Evolutionary conservation across 1,140 invertebrate species (phyloP).

Genomic region (Aphidius gifuensis): DNA sequence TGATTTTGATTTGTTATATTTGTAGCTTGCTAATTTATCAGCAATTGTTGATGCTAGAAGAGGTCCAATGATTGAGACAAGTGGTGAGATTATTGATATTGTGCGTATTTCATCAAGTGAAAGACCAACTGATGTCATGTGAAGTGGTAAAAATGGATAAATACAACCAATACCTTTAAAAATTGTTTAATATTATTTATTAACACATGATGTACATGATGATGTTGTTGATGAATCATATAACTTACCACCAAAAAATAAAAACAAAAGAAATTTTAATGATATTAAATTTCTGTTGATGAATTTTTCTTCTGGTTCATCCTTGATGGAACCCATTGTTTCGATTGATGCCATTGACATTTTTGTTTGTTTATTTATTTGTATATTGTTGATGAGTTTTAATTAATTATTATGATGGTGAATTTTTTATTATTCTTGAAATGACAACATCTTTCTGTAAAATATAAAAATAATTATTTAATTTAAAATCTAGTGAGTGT

Average conservation of each 20-base stretch:
- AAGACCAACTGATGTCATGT: constrained; percentile 69
- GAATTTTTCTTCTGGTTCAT: constrained; percentile 34
- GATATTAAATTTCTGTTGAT: constrained; percentile 54
- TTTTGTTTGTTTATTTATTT: constrained; percentile 11
- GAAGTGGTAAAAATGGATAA: constrained; percentile 71
- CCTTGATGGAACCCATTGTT: constrained; percentile 36
- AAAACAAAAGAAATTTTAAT: constrained; percentile 56
- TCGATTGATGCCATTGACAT: constrained; percentile 37
- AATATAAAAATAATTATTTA: constrained; percentile 8
- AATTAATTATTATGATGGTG: not conserved
- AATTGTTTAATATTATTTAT: too few relatives aligned
- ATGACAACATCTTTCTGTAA: not conserved
- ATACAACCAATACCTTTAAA: constrained; percentile 69
- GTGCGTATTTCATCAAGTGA: constrained; percentile 66
- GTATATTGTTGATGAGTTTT: constrained; percentile 17
- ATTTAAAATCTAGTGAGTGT: not conserved
- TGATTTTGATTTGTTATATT: constrained; percentile 48
- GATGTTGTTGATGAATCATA: too few relatives aligned
- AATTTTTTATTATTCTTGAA: constrained; percentile 5
- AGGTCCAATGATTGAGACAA: constrained; percentile 68
- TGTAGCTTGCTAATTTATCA: constrained; percentile 58
- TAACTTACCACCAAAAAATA: constrained; percentile 58
- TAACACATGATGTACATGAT: too few relatives aligned
- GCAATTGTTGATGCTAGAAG: constrained; percentile 66
- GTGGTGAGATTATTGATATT: constrained; percentile 71